Percentiles rank a stretch among this genome's conserved stretches.
Evolutionary conservation across 2,888 invertebrate species (phyloP).

Genomic region (Sphaerophoria taeniata): DNA sequence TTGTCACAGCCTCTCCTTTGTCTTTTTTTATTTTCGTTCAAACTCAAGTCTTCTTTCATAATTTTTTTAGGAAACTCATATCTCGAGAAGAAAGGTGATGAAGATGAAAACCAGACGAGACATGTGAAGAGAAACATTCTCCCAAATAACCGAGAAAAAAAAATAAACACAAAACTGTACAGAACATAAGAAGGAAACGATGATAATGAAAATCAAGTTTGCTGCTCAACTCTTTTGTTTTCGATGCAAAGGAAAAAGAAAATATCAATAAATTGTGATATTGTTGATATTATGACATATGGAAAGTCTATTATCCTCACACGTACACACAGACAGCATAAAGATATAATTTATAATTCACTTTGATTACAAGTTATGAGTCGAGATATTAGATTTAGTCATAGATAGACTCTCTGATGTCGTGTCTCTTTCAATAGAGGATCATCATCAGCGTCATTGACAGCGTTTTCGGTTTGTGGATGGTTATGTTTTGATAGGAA

Average conservation of each 20-base stretch:
- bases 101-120: slow-evolving; percentile 69
- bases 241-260: slow-evolving; percentile 49
- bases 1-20: background rate
- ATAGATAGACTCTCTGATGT: slow-evolving; percentile 60
- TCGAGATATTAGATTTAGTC: slow-evolving; percentile 69
- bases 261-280: slow-evolving; percentile 71
- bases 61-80: slow-evolving; percentile 41
- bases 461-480: slow-evolving; percentile 2
- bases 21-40: slow-evolving; percentile 7
- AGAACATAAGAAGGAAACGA: slow-evolving; percentile 30
- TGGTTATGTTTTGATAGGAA: background rate
- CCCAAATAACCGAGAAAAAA: background rate
- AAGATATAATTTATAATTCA: slow-evolving; percentile 67
- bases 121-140: slow-evolving; percentile 43
- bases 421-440: slow-evolving; percentile 41
- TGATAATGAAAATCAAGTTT: slow-evolving; percentile 71
- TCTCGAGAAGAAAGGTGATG: slow-evolving; percentile 47
- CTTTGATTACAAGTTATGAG: slow-evolving; percentile 72
- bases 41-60: slow-evolving; percentile 13
- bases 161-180: slow-evolving; percentile 11
- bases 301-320: slow-evolving; percentile 41
- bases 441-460: slow-evolving; percentile 34
- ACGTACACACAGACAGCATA: slow-evolving; percentile 3
- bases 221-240: slow-evolving; percentile 71
- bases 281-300: slow-evolving; percentile 71